These are phyloP conservation scores for Salvelinus alpinus DNA, from an alignment of 2,113 vertebrate species.

Conservation along the genomic window DNA sequence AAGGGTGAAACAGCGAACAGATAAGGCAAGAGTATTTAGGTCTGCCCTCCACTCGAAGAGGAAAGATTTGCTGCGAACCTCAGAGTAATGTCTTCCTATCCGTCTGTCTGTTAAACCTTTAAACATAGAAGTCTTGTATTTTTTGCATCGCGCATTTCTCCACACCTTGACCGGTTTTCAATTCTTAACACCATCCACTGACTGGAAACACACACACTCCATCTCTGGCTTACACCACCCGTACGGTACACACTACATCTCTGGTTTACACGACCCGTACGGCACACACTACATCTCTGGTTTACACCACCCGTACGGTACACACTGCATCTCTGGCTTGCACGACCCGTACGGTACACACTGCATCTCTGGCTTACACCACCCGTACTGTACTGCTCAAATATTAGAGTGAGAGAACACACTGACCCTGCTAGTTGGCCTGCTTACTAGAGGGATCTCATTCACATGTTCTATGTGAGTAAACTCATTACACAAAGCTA, in stretches of 20 bases:
- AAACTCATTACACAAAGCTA: not conserved
- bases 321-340: slow-evolving; percentile 1
- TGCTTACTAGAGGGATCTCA: not conserved
- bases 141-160: not conserved
- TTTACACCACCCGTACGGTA: not conserved
- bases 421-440: not conserved
- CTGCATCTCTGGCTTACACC: slow-evolving; percentile 3
- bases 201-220: no score
- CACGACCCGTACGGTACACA: not conserved
- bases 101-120: not conserved
- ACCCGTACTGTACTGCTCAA: not conserved
- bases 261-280: not conserved
- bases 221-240: not conserved
- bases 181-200: not conserved
- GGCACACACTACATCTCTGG: not conserved
- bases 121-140: no score
- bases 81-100: not conserved
- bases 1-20: no score
- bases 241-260: not conserved
- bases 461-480: not conserved
- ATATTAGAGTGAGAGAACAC: not conserved
- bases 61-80: no score
- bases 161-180: not conserved
- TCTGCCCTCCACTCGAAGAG: no score
- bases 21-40: no score